A percentile compares a stretch with the other conserved stretches of the same genome.
These are phyloP conservation scores for Varroa destructor DNA, from an alignment of 1,140 invertebrate species.

Conservation along the genomic window DNA sequence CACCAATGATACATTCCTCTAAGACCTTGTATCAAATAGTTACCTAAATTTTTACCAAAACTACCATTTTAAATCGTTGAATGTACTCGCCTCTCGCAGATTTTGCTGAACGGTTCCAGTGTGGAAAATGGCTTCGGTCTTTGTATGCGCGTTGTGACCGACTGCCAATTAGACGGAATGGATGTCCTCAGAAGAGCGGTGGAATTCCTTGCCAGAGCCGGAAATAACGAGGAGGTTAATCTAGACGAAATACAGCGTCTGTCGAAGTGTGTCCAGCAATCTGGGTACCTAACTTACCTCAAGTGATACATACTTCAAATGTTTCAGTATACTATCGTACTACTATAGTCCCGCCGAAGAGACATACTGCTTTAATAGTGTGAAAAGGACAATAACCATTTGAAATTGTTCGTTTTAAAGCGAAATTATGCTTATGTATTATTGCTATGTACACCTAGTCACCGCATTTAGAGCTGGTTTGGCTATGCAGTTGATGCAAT, in stretches of 20 bases:
- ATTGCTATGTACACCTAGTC: no score
- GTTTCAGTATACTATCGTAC: neutral
- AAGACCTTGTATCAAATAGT: no score
- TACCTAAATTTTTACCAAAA: no score
- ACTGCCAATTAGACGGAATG: slow-evolving; percentile 18
- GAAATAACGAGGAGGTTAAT: neutral
- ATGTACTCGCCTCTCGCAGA: neutral
- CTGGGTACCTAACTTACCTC: neutral
- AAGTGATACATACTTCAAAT: neutral
- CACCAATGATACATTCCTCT: no score
- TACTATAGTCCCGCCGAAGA: no score
- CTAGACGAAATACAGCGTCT: slow-evolving; percentile 10
- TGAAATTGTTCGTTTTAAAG: no score
- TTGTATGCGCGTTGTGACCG: slow-evolving; percentile 2
- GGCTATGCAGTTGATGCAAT: no score
- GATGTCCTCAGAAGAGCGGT: neutral
- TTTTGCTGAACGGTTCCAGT: slow-evolving; percentile 9
- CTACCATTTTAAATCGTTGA: no score
- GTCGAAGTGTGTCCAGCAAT: neutral
- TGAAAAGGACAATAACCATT: no score
- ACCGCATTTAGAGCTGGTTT: neutral
- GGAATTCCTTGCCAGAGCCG: neutral
- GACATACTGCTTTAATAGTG: no score
- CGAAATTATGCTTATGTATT: no score
- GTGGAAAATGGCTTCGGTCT: slow-evolving; percentile 18